Base-by-base conservation (phyloP, 2,113 vertebrate species). In the Mugil cephalus region DNA sequence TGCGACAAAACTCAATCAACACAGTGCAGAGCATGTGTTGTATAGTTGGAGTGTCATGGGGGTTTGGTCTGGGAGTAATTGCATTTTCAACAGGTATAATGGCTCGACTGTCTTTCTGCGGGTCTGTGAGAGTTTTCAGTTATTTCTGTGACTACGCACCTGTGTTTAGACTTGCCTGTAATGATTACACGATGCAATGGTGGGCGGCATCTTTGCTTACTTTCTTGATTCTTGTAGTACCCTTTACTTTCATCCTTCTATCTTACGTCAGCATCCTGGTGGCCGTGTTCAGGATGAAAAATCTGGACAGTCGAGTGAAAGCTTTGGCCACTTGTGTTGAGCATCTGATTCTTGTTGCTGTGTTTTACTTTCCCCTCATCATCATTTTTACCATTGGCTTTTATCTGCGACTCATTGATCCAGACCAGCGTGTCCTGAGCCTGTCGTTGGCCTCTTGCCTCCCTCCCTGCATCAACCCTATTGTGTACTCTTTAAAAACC, bases 91-190 rank as follows among this genome's bases (percentile, higher is more conserved):
- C 42, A 0, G 3, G 13, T 7, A 73, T 84, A 14, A 80, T 90
- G 48, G 79, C 54, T 4, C 17, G 34, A 7, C 67, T 90, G 40
- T 85, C 79, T 15, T 90, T 89, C 19, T 91, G 90, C 60, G 50
- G 18, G 4, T 89, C 87, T 4, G 34, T 84, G 2, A 38, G 55
- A 8, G 74, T 89, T 45, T 67, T 71, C 60, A 89, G 88, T 40
- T 90, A 87, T 64, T 90, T 91, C 74, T 88, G 88, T 18, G 87
- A 90, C 63, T 90, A 81, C n/a, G 62, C 85, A 4, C 87, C 85
- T 6, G 82, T 90, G 51, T 89, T 88, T 48, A 63, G 73, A 61
- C 73, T 89, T 0, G 82, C 88, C 5, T 90, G 88, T 62, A 84
- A 79, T 7, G 82, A 90, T 43, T 39, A 52, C 3, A 46, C 76